Conservation (phyloP, 92 coral and sea anemone genomes). For the Micromussa lordhowensis region DNA sequence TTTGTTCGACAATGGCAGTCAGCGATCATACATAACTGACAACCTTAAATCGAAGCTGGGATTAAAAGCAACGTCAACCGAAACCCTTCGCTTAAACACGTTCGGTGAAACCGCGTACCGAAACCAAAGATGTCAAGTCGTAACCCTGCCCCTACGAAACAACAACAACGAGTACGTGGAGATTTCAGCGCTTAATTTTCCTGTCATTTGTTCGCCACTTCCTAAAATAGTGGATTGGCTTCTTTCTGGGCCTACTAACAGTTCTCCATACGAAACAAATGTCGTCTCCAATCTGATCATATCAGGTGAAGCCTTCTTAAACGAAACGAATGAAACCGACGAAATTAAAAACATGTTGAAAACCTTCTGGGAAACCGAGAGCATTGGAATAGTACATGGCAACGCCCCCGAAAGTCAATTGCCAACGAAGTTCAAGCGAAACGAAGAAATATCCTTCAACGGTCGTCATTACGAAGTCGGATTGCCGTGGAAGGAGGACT, state of each 20-base stretch:
- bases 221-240: neutral
- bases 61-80: neutral
- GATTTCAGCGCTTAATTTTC: constrained; percentile 22
- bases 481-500: constrained; percentile 23
- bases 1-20: constrained; percentile 17
- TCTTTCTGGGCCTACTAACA: too few species aligned
- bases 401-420: too few species aligned
- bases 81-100: constrained; percentile 43
- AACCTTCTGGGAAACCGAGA: constrained; percentile 1
- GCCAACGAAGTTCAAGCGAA: neutral
- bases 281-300: constrained; percentile 50
- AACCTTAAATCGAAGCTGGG: neutral
- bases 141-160: constrained; percentile 40
- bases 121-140: constrained; percentile 46
- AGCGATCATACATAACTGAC: constrained; percentile 38
- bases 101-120: constrained; percentile 31
- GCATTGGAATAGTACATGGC: neutral
- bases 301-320: constrained; percentile 38
- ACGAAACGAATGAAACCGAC: constrained; percentile 8
- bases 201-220: constrained; percentile 56
- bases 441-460: neutral
- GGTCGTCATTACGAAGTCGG: constrained; percentile 2
- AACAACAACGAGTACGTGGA: constrained; percentile 28
- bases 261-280: neutral
- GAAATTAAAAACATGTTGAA: constrained; percentile 13